Conservation (phyloP, 2,888 invertebrate species). For the Atherix ibis region DNA sequence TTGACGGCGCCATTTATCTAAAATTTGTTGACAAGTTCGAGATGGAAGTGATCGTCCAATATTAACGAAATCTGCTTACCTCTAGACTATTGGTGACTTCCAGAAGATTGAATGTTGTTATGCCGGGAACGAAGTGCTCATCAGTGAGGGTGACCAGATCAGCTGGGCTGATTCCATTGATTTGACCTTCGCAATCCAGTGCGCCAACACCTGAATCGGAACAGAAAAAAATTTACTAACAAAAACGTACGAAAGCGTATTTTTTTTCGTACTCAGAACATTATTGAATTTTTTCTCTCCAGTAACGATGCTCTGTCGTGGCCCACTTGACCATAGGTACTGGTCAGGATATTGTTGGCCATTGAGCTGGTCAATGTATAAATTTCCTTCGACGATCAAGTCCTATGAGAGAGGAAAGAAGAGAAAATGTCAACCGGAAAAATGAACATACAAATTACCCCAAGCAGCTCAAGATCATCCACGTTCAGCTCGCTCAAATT, state of each 20-base stretch:
- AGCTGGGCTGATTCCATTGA: slow-evolving; percentile 34
- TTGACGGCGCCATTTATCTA: slow-evolving; percentile 36
- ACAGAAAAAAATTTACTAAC: background rate
- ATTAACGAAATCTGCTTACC: slow-evolving; percentile 24
- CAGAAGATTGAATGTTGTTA: slow-evolving; percentile 37
- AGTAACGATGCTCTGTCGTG: slow-evolving; percentile 23
- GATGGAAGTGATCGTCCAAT: no score
- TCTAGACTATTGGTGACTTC: slow-evolving; percentile 35
- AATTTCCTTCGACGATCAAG: slow-evolving; percentile 24
- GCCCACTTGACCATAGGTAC: slow-evolving; percentile 31
- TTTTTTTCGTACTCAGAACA: slow-evolving; percentile 24
- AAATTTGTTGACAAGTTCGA: slow-evolving; percentile 12
- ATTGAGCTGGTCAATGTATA: slow-evolving; percentile 32
- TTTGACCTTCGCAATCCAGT: slow-evolving; percentile 26
- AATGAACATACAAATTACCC: slow-evolving; percentile 27
- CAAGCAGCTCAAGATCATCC: slow-evolving; percentile 30
- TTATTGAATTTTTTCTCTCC: slow-evolving; percentile 35
- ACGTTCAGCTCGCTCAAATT: slow-evolving; percentile 26
- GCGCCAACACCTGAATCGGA: slow-evolving; percentile 18
- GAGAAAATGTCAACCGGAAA: background rate
- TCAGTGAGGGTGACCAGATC: slow-evolving; percentile 34
- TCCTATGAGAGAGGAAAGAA: slow-evolving; percentile 24
- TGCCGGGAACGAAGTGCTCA: slow-evolving; percentile 29
- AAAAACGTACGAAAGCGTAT: no score
- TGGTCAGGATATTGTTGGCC: slow-evolving; percentile 36